These are phyloP conservation scores for Pelecanus crispus DNA, from an alignment of 2,113 vertebrate genomes.

Conservation along the genomic window DNA sequence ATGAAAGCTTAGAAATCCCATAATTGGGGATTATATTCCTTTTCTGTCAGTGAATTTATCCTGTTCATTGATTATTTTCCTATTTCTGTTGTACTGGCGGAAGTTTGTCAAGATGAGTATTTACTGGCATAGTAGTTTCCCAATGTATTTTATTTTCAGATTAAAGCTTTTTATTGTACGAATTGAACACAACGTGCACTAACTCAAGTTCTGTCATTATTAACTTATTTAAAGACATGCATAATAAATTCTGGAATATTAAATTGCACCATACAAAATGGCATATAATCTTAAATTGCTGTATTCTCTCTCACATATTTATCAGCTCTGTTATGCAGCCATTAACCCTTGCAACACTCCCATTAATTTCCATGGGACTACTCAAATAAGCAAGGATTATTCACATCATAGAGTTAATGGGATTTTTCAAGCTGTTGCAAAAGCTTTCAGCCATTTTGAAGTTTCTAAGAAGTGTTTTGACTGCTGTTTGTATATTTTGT, in stretches of 20 bases:
- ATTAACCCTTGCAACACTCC: not conserved
- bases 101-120: not conserved
- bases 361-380: not conserved
- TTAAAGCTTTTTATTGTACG: not conserved
- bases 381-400: not conserved
- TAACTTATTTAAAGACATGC: not conserved
- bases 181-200: not conserved
- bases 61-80: conserved; percentile 26
- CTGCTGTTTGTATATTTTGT: not conserved
- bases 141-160: conserved; percentile 18
- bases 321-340: not conserved
- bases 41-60: not conserved
- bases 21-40: conserved; percentile 12
- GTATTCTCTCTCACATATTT: not conserved
- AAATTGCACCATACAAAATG: not conserved
- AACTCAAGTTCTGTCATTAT: not conserved
- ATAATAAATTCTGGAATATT: conserved; percentile 2
- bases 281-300: not conserved
- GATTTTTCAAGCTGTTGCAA: not conserved
- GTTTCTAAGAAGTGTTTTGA: not conserved
- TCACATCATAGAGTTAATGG: not conserved
- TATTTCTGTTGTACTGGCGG: not conserved
- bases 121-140: not conserved
- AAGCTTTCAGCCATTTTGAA: not conserved
- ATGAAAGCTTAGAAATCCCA: not conserved